Evolutionary conservation across 2,113 vertebrate genomes (phyloP).

Genomic region (Neomonachus schauinslandi): DNA sequence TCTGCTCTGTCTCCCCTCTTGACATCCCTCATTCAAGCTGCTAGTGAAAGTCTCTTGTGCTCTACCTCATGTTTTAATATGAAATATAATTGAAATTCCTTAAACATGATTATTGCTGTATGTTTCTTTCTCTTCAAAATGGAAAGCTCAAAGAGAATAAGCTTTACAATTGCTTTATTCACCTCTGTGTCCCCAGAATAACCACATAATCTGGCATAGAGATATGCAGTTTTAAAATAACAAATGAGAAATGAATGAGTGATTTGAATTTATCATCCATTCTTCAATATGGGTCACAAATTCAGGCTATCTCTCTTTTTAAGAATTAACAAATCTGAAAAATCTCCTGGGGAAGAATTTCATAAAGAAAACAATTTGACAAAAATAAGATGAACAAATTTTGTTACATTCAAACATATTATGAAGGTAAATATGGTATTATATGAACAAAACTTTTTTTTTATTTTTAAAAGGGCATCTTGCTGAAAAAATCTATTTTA

Average conservation of each 20-base stretch:
- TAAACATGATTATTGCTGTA: background rate
- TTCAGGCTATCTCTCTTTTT: too few relatives aligned
- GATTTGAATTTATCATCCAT: too few relatives aligned
- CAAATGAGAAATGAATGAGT: background rate
- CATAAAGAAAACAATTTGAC: background rate
- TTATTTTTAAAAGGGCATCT: background rate
- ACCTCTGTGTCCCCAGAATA: background rate
- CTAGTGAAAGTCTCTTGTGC: background rate
- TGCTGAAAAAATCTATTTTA: background rate
- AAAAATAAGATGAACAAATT: background rate
- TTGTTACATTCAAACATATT: background rate
- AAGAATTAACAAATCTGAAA: too few relatives aligned
- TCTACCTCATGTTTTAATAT: background rate
- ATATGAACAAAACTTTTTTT: background rate
- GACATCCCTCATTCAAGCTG: background rate
- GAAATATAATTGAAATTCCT: background rate
- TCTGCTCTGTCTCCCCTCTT: background rate
- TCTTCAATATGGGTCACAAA: too few relatives aligned
- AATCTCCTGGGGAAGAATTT: too few relatives aligned
- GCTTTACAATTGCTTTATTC: background rate
- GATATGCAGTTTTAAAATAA: background rate
- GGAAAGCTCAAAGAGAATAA: background rate
- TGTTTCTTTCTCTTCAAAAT: background rate
- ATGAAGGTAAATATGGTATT: background rate
- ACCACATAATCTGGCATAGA: background rate